Evolutionary conservation across 2,888 invertebrate genomes (phyloP).

Genomic region (Drosophila peninsularis): DNA sequence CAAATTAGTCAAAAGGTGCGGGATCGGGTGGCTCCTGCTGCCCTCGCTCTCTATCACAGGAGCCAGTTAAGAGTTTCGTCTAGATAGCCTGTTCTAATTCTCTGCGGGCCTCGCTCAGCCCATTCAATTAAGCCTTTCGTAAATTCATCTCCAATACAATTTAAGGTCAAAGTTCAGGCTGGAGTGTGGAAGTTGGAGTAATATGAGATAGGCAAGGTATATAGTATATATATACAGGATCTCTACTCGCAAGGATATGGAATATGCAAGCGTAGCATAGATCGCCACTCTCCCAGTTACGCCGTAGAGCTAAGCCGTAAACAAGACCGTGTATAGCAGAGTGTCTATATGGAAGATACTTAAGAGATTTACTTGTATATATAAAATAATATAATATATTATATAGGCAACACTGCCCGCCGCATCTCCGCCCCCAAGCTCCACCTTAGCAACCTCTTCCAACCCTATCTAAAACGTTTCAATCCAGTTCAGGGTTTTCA

Average conservation of each 20-base stretch:
- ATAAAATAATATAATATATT: no score
- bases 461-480: background rate
- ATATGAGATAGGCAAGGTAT: background rate
- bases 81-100: background rate
- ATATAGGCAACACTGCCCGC: no score
- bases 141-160: background rate
- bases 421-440: no score
- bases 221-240: no score
- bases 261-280: no score
- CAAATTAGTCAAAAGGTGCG: constrained; percentile 47
- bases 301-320: no score
- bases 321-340: no score
- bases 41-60: background rate
- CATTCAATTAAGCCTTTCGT: constrained; percentile 6
- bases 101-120: background rate
- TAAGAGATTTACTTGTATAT: no score
- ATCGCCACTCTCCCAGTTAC: no score
- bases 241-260: no score
- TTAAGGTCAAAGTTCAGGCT: background rate
- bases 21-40: background rate
- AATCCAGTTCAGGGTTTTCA: background rate
- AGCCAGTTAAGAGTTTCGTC: background rate
- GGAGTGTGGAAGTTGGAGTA: background rate
- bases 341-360: no score
- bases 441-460: no score